phyloP scores from a whole-genome alignment of 2,113 vertebrate genomes.

The Eidolon helvum region DNA sequence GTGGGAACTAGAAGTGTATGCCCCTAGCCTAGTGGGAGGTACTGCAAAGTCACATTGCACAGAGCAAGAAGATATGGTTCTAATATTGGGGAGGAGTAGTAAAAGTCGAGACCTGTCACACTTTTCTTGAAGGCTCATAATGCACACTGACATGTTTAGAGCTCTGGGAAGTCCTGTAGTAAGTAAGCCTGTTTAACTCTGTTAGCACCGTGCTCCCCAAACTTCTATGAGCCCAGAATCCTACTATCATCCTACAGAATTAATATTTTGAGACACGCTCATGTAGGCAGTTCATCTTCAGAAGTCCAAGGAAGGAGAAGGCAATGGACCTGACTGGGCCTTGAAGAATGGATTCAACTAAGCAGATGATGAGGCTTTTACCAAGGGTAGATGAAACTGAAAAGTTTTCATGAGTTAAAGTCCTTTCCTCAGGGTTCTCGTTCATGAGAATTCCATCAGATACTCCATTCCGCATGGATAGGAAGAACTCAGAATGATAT shows the following conservation, averaged over 20 bases:
- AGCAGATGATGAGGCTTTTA: background rate
- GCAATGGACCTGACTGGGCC: background rate
- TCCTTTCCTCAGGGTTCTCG: background rate
- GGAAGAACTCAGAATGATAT: background rate
- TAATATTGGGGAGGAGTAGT: background rate
- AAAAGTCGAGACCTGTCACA: background rate
- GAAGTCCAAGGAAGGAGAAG: background rate
- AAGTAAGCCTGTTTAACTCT: background rate
- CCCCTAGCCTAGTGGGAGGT: background rate
- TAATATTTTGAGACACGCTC: background rate
- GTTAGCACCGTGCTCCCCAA: background rate
- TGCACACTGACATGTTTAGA: accelerated
- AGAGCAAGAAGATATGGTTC: background rate
- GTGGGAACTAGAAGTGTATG: background rate
- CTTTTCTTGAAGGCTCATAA: background rate
- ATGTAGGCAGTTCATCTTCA: background rate
- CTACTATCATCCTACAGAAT: background rate
- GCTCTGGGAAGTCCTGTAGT: background rate
- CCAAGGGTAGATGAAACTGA: accelerated
- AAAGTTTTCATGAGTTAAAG: background rate
- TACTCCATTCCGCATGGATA: background rate
- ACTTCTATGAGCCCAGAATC: background rate
- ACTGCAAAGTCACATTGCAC: background rate
- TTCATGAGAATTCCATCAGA: background rate
- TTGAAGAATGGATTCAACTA: background rate